Percentiles rank a stretch among this genome's conserved stretches.
These are phyloP conservation scores for Pangasius larnaudii DNA, from an alignment of 2,797 vertebrate genomes.

Conservation along the genomic window DNA sequence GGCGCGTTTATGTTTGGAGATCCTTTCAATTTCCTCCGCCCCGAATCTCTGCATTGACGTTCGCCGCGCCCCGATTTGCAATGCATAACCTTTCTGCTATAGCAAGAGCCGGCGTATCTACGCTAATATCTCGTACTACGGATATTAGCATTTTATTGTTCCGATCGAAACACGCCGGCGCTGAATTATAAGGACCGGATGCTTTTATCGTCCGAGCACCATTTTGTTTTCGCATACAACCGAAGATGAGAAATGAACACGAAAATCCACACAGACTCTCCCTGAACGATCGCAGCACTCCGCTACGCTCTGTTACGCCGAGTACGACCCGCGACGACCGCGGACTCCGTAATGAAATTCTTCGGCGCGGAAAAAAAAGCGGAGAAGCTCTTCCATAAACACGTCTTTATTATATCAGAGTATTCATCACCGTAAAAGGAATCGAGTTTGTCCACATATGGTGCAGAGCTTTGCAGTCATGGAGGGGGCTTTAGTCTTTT, in stretches of 20 bases:
- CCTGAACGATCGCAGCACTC: conserved; percentile 14
- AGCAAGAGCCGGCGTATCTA: neutral
- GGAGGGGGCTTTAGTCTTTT: conserved; percentile 75
- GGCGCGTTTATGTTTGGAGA: conserved; percentile 31
- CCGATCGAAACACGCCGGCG: neutral
- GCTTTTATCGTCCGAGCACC: neutral
- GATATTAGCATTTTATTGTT: conserved; percentile 11
- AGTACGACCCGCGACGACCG: conserved; percentile 41
- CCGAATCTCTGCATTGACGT: neutral
- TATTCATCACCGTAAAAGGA: conserved; percentile 78
- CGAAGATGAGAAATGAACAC: neutral
- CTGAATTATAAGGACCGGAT: neutral
- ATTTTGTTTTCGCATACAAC: too few species aligned
- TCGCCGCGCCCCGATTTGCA: neutral
- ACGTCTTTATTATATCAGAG: conserved; percentile 80
- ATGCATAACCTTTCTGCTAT: neutral
- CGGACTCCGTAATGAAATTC: conserved; percentile 50
- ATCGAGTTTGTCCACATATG: conserved; percentile 69
- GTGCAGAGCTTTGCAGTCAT: conserved; percentile 78
- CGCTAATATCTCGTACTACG: neutral
- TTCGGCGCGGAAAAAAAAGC: conserved; percentile 46
- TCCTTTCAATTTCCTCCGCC: neutral
- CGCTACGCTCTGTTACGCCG: conserved; percentile 32
- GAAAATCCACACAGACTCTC: neutral
- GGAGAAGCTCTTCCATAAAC: conserved; percentile 72